Percentiles rank a stretch among this genome's conserved stretches.
phyloP scores from a whole-genome alignment of 2,888 invertebrate genomes.

The Fabriciana adippe region DNA sequence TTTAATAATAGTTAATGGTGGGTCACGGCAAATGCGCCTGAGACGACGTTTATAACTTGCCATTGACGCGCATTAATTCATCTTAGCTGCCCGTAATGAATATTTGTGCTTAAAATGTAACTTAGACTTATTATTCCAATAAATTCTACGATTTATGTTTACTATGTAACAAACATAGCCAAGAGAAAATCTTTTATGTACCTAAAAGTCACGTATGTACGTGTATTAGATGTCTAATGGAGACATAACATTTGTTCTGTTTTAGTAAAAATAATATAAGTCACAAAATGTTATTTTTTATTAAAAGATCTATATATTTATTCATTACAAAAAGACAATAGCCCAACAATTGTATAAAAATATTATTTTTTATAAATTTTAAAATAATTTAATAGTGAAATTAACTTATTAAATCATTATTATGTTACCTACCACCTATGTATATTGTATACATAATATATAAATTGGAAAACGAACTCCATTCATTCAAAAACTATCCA shows the following conservation, averaged over 20 bases:
- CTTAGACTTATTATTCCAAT: conserved; percentile 12
- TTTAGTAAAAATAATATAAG: no score
- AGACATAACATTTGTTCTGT: no score
- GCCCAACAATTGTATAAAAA: no score
- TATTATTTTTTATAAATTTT: no score
- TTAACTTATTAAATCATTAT: no score
- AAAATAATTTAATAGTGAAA: no score
- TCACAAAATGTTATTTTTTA: no score
- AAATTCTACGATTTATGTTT: conserved; percentile 10
- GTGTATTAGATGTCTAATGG: no score
- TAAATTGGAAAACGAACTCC: background rate
- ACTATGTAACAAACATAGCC: background rate
- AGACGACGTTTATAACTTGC: conserved; percentile 76
- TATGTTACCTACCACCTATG: background rate
- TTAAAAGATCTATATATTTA: no score
- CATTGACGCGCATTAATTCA: conserved; percentile 76
- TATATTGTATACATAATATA: background rate
- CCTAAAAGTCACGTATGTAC: no score
- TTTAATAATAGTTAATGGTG: conserved; percentile 81
- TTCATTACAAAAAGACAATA: no score
- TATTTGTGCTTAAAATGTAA: conserved; percentile 23
- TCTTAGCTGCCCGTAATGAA: conserved; percentile 62
- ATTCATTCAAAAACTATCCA: conserved; percentile 15
- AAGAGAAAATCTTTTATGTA: no score
- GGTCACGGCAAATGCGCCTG: conserved; percentile 71